Evolutionary conservation across 2,797 vertebrate species (phyloP).

Genomic region (Hybognathus amarus): DNA sequence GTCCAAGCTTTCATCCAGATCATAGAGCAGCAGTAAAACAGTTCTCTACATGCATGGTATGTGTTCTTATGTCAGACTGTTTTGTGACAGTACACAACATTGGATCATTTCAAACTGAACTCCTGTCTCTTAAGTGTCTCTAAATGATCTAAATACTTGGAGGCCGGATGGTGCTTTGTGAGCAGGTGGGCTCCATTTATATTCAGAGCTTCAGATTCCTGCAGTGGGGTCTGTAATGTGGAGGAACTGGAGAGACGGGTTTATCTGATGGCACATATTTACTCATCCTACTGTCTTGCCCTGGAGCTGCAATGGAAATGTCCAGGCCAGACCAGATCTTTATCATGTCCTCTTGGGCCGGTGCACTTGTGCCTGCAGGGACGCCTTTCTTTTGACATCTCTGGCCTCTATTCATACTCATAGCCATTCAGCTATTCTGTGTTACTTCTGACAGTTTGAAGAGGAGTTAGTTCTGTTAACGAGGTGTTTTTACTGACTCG

Average conservation of each 20-base stretch:
- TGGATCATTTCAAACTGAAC: background rate
- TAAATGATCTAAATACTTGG: background rate
- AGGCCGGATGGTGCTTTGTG: background rate
- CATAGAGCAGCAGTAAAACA: constrained; percentile 48
- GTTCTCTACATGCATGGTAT: constrained; percentile 27
- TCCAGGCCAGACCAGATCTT: constrained; percentile 58
- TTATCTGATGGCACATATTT: constrained; percentile 58
- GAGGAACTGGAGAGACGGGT: constrained; percentile 56
- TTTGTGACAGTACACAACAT: background rate
- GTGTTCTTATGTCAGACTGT: background rate
- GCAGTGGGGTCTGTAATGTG: constrained; percentile 39
- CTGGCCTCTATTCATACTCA: constrained; percentile 35
- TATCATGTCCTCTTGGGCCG: constrained; percentile 56
- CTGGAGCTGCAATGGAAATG: constrained; percentile 57
- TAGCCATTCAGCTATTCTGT: constrained; percentile 47
- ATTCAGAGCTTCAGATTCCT: constrained; percentile 41
- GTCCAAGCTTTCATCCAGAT: constrained; percentile 39
- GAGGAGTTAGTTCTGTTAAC: constrained; percentile 15
- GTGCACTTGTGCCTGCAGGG: constrained; percentile 50
- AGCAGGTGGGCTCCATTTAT: constrained; percentile 7
- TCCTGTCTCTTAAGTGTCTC: background rate
- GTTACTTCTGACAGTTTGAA: constrained; percentile 36
- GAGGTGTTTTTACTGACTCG: constrained; percentile 30
- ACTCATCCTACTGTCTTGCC: constrained; percentile 51
- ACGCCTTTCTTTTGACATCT: constrained; percentile 49